Conservation (phyloP, 1,140 invertebrate species). For the Micrasema minimum region DNA sequence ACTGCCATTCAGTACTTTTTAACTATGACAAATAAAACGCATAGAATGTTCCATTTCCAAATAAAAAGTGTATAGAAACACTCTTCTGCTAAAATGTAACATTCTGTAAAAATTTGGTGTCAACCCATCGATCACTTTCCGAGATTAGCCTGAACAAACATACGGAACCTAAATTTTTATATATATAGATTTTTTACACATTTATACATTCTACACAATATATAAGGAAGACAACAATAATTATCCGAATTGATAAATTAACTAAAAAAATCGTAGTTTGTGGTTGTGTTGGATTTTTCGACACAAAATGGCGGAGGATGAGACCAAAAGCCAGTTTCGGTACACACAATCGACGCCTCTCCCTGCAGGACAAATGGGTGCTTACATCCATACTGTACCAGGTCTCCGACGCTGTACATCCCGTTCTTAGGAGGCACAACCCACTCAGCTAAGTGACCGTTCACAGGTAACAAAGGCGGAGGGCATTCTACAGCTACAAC, state of each 20-base stretch:
- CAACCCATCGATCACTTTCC: too few relatives aligned
- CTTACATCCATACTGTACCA: slow-evolving; percentile 82
- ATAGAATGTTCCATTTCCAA: too few relatives aligned
- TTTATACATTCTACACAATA: neutral
- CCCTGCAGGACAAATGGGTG: slow-evolving; percentile 78
- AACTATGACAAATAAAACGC: too few relatives aligned
- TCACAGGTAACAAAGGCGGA: slow-evolving; percentile 75
- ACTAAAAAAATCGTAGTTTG: too few relatives aligned
- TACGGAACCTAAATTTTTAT: too few relatives aligned
- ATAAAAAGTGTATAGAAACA: too few relatives aligned
- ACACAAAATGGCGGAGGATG: slow-evolving; percentile 83
- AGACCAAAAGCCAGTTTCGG: slow-evolving; percentile 87
- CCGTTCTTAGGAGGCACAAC: slow-evolving; percentile 64
- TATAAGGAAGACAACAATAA: too few relatives aligned
- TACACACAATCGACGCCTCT: slow-evolving; percentile 84
- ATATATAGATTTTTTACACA: neutral
- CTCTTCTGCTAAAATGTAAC: too few relatives aligned
- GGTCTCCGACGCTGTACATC: slow-evolving; percentile 78
- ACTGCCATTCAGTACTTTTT: too few relatives aligned
- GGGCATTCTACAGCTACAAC: slow-evolving; percentile 82
- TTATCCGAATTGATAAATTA: too few relatives aligned
- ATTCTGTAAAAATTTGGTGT: too few relatives aligned
- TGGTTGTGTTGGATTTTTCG: slow-evolving; percentile 62
- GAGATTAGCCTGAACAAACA: too few relatives aligned
- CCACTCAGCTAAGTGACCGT: slow-evolving; percentile 74